phyloP scores from a whole-genome alignment of 2,797 vertebrate species.

The Danio albolineatus region DNA sequence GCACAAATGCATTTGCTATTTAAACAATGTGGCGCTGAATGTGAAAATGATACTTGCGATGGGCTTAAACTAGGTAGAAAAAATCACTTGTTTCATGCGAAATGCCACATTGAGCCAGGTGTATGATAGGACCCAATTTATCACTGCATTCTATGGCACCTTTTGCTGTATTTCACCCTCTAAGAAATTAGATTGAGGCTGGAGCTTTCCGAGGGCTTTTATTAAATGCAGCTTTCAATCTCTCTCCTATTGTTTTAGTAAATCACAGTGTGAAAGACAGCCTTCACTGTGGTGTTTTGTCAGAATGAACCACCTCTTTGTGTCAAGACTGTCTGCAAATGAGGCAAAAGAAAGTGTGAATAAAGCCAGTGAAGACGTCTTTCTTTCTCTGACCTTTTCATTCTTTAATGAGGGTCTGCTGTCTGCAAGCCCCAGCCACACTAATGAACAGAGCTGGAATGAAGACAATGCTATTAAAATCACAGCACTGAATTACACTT shows the following conservation, averaged over 20 bases:
- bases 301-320: constrained; percentile 10
- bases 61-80: no score
- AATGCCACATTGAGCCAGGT: not conserved
- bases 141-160: not conserved
- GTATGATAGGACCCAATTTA: no score
- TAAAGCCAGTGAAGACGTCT: constrained; percentile 26
- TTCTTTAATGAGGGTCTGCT: constrained; percentile 44
- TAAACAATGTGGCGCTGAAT: no score
- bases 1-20: no score
- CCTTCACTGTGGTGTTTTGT: constrained; percentile 28
- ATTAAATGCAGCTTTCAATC: constrained; percentile 47
- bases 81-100: no score
- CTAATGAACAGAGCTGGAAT: constrained; percentile 35
- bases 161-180: constrained; percentile 40
- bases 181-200: constrained; percentile 28
- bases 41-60: no score
- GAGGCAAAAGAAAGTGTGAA: constrained; percentile 32
- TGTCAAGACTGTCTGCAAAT: constrained; percentile 13
- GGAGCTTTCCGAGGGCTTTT: constrained; percentile 28
- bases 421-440: constrained; percentile 14
- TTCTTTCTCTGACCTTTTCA: constrained; percentile 43
- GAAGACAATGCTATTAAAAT: constrained; percentile 18
- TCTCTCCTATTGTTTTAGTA: constrained; percentile 33
- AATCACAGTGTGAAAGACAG: constrained; percentile 12
- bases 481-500: constrained; percentile 4